phyloP scores from a whole-genome alignment of 2,113 vertebrate genomes.

The Panthera uncia region DNA sequence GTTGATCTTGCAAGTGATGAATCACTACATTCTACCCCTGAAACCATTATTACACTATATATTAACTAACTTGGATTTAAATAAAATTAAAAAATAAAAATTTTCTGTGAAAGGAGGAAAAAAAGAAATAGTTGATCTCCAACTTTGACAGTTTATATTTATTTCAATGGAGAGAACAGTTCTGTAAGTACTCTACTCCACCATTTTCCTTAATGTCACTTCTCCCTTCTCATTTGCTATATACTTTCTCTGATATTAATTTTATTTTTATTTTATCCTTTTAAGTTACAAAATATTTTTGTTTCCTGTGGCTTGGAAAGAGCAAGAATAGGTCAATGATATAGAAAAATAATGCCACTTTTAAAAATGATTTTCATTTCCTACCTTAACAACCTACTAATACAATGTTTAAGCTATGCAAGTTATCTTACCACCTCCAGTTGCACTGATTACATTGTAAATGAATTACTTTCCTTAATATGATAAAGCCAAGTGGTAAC shows the following conservation, averaged over 20 bases:
- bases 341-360: background rate
- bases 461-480: background rate
- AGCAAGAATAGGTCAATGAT: background rate
- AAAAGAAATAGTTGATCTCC: background rate
- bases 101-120: too few species aligned
- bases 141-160: background rate
- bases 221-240: background rate
- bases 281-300: background rate
- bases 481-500: constrained; percentile 14
- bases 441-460: background rate
- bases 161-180: background rate
- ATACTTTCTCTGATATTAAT: background rate
- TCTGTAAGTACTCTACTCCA: background rate
- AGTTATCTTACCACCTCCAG: background rate
- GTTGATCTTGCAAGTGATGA: background rate
- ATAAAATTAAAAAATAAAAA: too few species aligned
- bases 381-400: background rate
- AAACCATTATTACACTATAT: too few species aligned
- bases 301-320: background rate
- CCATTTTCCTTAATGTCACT: background rate
- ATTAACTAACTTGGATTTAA: too few species aligned
- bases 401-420: background rate
- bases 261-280: background rate
- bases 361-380: background rate
- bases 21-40: too few species aligned